Conservation (phyloP, 2,888 invertebrate genomes). For the Latrodectus hesperus region DNA sequence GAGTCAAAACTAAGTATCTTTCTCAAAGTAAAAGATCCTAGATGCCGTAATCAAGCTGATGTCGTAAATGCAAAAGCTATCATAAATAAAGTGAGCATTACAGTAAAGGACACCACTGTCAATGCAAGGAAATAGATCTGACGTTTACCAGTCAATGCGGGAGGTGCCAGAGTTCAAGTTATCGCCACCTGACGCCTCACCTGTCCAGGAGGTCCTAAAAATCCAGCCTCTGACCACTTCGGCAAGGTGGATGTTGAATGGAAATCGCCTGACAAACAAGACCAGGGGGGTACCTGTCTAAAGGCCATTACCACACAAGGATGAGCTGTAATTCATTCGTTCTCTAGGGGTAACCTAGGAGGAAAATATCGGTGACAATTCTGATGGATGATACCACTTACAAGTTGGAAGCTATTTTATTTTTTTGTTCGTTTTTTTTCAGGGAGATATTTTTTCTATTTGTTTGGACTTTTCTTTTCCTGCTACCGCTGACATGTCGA, state of each 20-base stretch:
- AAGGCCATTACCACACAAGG: not conserved
- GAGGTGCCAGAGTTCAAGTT: not conserved
- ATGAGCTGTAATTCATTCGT: constrained; percentile 1
- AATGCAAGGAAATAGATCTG: too few species aligned
- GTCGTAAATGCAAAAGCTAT: not conserved
- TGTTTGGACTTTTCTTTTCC: too few species aligned
- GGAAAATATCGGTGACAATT: too few species aligned
- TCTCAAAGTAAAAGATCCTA: not conserved
- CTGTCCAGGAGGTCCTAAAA: constrained; percentile 2
- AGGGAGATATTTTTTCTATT: too few species aligned
- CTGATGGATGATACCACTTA: too few species aligned
- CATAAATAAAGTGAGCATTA: not conserved
- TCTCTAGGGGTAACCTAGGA: not conserved
- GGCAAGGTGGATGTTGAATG: not conserved
- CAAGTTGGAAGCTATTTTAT: too few species aligned
- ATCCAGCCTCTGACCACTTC: not conserved
- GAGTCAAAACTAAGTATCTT: not conserved
- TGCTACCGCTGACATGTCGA: too few species aligned
- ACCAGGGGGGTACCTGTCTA: not conserved
- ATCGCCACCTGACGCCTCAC: not conserved
- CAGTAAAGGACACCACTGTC: not conserved
- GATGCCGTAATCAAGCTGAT: not conserved
- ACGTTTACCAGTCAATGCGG: not conserved
- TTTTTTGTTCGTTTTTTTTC: too few species aligned
- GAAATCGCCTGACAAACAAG: not conserved